Conservation (phyloP, 2,888 invertebrate species). For the Tridacna gigas region DNA sequence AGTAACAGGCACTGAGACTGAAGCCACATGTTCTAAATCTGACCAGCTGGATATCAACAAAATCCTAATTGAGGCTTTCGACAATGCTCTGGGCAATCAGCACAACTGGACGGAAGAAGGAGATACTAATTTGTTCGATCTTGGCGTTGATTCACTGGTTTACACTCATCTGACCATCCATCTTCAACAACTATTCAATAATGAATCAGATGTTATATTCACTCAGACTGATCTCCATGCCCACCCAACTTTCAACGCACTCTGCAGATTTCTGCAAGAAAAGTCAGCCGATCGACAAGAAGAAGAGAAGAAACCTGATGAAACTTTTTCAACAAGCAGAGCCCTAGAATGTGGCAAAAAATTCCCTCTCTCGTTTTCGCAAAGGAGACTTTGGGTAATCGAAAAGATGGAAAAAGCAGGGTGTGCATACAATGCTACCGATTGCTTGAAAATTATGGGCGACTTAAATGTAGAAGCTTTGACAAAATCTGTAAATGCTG, state of each 20-base stretch:
- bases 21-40: neutral
- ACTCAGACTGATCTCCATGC: slow-evolving; percentile 7
- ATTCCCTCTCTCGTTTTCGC: slow-evolving; percentile 12
- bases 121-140: neutral
- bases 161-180: slow-evolving; percentile 13
- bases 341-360: neutral
- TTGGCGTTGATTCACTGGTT: slow-evolving; percentile 15
- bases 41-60: neutral
- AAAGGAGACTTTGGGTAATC: slow-evolving; percentile 11
- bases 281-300: neutral
- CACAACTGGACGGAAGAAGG: slow-evolving; percentile 1
- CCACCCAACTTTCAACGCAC: slow-evolving; percentile 3
- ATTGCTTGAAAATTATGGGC: neutral
- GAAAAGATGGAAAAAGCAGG: slow-evolving; percentile 9
- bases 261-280: neutral
- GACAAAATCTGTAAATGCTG: slow-evolving; percentile 3
- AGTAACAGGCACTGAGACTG: neutral
- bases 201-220: neutral
- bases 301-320: neutral
- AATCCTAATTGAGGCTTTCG: neutral
- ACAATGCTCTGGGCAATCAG: neutral
- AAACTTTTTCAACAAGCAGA: neutral
- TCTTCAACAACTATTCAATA: neutral
- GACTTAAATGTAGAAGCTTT: slow-evolving; percentile 8
- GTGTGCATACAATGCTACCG: neutral